Percentiles rank a stretch among this genome's conserved stretches.
Conservation (phyloP, 1,140 invertebrate genomes). For the Nebria ingens region DNA sequence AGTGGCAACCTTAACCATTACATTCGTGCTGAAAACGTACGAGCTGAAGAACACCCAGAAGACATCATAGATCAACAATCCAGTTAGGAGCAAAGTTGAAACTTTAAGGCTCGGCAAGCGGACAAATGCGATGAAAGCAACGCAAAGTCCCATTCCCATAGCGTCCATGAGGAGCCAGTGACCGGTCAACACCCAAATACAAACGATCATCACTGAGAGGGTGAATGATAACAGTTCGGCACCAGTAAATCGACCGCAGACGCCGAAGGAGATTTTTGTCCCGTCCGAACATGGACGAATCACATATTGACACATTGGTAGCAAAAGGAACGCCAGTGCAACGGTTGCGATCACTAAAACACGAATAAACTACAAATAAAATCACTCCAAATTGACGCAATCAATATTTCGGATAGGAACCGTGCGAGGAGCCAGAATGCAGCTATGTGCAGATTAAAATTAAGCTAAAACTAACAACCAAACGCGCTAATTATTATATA, state of each 20-base stretch:
- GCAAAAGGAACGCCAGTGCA: constrained; percentile 85
- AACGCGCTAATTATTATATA: too few relatives aligned
- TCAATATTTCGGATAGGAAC: too few relatives aligned
- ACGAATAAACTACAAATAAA: too few relatives aligned
- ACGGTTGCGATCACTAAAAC: constrained; percentile 88
- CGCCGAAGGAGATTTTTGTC: constrained; percentile 83
- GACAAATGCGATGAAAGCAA: constrained; percentile 93
- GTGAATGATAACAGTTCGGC: constrained; percentile 90
- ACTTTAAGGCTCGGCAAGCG: constrained; percentile 92
- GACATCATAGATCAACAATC: constrained; percentile 91
- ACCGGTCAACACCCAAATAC: constrained; percentile 92
- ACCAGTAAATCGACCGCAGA: constrained; percentile 82
- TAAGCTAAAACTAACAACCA: constrained; percentile 7
- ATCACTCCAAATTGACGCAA: constrained; percentile 5
- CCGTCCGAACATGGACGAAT: constrained; percentile 77
- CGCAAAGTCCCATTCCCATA: constrained; percentile 94
- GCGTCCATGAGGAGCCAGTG: constrained; percentile 98
- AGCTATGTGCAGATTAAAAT: constrained; percentile 1
- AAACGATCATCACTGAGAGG: constrained; percentile 85
- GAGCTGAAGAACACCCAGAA: constrained; percentile 99
- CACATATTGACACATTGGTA: constrained; percentile 96
- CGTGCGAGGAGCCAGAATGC: too few relatives aligned
- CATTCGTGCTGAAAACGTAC: constrained; percentile 96
- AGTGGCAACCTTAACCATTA: constrained; percentile 94
- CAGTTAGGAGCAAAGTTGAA: constrained; percentile 86